Evolutionary conservation across 2,113 vertebrate species (phyloP).

Genomic region (Dasyornis broadbenti): DNA sequence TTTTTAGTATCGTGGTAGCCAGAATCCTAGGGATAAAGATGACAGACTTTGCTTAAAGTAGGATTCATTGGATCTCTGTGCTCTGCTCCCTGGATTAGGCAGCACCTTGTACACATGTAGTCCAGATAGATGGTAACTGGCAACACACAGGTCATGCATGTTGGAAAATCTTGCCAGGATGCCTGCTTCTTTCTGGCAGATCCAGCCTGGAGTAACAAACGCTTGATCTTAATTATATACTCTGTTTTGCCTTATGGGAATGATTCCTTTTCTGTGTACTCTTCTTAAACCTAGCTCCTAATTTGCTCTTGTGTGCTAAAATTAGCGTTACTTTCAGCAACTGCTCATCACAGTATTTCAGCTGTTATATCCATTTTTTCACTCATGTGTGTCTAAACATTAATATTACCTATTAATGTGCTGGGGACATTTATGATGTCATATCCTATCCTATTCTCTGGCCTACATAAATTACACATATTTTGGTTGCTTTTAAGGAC

Average conservation of each 20-base stretch:
- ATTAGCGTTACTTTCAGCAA: background rate
- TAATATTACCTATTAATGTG: background rate
- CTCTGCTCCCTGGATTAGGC: background rate
- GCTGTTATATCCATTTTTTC: background rate
- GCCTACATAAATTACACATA: background rate
- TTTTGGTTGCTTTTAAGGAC: background rate
- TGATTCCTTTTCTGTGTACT: background rate
- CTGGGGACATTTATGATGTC: background rate
- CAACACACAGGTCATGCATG: background rate
- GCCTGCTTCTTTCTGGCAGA: constrained; percentile 17
- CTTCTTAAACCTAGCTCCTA: background rate
- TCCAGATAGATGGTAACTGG: background rate
- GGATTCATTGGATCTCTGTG: background rate
- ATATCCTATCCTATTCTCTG: background rate
- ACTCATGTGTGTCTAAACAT: background rate
- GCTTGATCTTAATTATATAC: constrained; percentile 23
- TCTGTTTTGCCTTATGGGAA: constrained; percentile 16
- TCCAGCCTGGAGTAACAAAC: constrained; percentile 16
- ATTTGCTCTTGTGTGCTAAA: background rate
- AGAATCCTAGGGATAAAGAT: constrained; percentile 11
- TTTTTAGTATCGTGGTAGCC: background rate
- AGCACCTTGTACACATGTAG: background rate
- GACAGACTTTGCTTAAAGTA: background rate
- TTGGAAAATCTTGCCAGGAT: background rate
- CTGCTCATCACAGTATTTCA: background rate